Evolutionary conservation across 2,113 vertebrate species (phyloP).

Genomic region (Takifugu bimaculatus): DNA sequence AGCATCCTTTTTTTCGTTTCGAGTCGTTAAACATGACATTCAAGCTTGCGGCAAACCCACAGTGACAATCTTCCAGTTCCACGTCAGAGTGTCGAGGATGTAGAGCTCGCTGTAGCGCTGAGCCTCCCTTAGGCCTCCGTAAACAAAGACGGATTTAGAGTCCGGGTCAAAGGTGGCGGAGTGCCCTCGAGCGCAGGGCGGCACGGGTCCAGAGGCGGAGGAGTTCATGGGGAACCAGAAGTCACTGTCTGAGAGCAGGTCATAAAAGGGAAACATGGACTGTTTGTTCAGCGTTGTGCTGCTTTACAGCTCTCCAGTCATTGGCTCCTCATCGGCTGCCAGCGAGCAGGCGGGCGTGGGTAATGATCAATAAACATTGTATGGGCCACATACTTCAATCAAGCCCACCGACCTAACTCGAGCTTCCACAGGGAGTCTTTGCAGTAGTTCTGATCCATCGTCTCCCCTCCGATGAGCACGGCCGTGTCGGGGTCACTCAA

Average conservation of each 20-base stretch:
- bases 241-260: conserved; percentile 73
- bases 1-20: background rate
- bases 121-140: conserved; percentile 79
- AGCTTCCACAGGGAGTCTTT: conserved; percentile 84
- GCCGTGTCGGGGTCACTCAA: conserved; percentile 80
- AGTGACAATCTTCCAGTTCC: conserved; percentile 82
- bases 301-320: no score
- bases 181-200: conserved; percentile 73
- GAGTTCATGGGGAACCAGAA: conserved; percentile 83
- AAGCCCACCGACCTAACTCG: conserved; percentile 75
- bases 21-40: background rate
- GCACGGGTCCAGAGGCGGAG: conserved; percentile 56
- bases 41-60: conserved; percentile 69
- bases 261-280: background rate
- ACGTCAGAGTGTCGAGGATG: conserved; percentile 81
- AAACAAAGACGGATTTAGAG: conserved; percentile 80
- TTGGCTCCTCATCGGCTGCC: no score
- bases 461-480: conserved; percentile 83
- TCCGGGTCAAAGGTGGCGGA: conserved; percentile 84
- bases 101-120: conserved; percentile 72
- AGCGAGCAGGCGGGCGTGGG: background rate
- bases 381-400: background rate
- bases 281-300: no score
- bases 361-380: background rate
- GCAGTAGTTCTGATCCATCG: conserved; percentile 66